phyloP scores from a whole-genome alignment of 2,797 vertebrate species.

The Clamator glandarius region DNA sequence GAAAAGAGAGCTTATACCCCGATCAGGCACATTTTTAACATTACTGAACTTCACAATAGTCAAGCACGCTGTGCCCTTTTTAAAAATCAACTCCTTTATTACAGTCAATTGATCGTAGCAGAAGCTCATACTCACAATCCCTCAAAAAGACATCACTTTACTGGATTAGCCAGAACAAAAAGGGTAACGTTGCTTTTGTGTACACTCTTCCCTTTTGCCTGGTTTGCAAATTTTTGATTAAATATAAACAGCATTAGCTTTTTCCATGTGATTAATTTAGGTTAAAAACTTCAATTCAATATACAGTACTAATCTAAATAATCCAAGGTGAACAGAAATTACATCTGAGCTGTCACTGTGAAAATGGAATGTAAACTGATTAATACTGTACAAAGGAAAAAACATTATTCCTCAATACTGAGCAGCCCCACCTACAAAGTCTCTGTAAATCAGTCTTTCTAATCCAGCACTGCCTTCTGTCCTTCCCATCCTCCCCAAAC shows the following conservation, averaged over 20 bases:
- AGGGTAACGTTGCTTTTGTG: background rate
- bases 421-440: background rate
- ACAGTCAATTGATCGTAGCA: background rate
- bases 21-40: background rate
- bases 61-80: background rate
- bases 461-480: background rate
- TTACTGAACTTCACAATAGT: background rate
- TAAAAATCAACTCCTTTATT: background rate
- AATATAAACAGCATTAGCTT: constrained; percentile 32
- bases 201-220: background rate
- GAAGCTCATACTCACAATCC: background rate
- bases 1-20: background rate
- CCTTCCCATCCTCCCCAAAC: background rate
- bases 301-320: background rate
- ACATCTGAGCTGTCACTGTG: background rate
- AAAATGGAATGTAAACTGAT: constrained; percentile 12
- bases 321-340: background rate
- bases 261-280: background rate
- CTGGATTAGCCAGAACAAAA: background rate
- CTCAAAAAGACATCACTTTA: background rate
- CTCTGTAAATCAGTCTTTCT: background rate
- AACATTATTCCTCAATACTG: background rate
- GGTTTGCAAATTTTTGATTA: constrained; percentile 9
- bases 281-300: constrained; percentile 16
- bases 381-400: background rate